phyloP scores from a whole-genome alignment of 2,888 invertebrate species.

The Chloroclystis v-ata region DNA sequence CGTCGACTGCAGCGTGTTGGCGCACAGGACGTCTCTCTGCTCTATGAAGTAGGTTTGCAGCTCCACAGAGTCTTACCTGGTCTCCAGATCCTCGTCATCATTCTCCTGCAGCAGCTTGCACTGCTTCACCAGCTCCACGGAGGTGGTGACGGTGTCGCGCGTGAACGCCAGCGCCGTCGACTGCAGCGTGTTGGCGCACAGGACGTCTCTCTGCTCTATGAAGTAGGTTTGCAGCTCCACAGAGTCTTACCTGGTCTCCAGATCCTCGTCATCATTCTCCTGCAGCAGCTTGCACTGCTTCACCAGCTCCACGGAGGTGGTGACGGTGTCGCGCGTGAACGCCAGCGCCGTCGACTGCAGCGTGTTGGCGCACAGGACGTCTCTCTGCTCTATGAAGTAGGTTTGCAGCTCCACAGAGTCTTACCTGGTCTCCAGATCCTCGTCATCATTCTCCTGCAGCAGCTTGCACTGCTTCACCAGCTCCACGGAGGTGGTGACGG shows the following conservation, averaged over 20 bases:
- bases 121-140: conserved; percentile 86
- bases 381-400: conserved; percentile 89
- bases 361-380: conserved; percentile 85
- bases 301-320: conserved; percentile 84
- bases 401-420: conserved; percentile 96
- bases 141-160: conserved; percentile 83
- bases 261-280: conserved; percentile 88
- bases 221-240: conserved; percentile 95
- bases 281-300: conserved; percentile 86
- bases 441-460: conserved; percentile 87
- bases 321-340: conserved; percentile 87
- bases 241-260: too few relatives aligned
- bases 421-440: too few relatives aligned
- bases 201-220: conserved; percentile 83
- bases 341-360: conserved; percentile 92
- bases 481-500: conserved; percentile 86
- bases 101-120: conserved; percentile 87
- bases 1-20: conserved; percentile 88
- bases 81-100: conserved; percentile 86
- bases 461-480: conserved; percentile 86
- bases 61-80: conserved; percentile 96
- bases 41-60: conserved; percentile 94
- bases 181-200: conserved; percentile 88
- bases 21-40: conserved; percentile 85
- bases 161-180: conserved; percentile 93